Conservation (phyloP, 1,140 invertebrate genomes). For the Anthonomus grandis region DNA sequence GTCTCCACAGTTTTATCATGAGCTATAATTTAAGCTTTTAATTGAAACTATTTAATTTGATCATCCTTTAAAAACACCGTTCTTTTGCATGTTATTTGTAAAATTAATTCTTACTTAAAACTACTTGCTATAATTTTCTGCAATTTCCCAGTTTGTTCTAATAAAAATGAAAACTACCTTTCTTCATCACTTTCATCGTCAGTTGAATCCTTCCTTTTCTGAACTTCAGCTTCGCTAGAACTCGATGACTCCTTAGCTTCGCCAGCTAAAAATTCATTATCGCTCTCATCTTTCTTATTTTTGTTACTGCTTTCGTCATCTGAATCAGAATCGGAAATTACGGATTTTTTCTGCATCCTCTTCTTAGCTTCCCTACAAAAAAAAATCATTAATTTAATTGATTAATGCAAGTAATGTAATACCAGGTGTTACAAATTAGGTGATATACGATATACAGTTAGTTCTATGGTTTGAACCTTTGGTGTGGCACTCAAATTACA, state of each 20-base stretch:
- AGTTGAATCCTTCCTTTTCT: background rate
- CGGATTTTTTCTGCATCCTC: conserved; percentile 20
- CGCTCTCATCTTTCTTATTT: conserved; percentile 8
- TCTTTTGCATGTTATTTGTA: too few species aligned
- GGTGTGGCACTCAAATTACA: too few species aligned
- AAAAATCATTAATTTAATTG: background rate
- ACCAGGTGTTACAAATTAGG: too few species aligned
- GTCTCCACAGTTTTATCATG: too few species aligned
- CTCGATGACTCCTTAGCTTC: conserved; percentile 4
- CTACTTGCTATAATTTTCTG: too few species aligned
- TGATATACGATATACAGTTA: too few species aligned
- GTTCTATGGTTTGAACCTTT: too few species aligned
- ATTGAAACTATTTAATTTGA: too few species aligned
- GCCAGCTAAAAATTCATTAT: conserved; percentile 1
- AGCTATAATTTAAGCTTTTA: too few species aligned
- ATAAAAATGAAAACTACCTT: conserved; percentile 1
- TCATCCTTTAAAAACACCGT: too few species aligned
- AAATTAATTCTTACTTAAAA: too few species aligned
- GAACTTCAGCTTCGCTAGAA: conserved; percentile 9
- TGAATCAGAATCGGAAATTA: conserved; percentile 31
- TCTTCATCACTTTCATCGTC: background rate
- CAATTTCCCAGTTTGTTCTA: background rate
- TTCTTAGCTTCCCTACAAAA: conserved; percentile 28
- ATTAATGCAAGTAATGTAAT: too few species aligned
- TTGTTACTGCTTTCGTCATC: conserved; percentile 17